phyloP scores from a whole-genome alignment of 2,888 invertebrate species.

The Crematogaster levior region DNA sequence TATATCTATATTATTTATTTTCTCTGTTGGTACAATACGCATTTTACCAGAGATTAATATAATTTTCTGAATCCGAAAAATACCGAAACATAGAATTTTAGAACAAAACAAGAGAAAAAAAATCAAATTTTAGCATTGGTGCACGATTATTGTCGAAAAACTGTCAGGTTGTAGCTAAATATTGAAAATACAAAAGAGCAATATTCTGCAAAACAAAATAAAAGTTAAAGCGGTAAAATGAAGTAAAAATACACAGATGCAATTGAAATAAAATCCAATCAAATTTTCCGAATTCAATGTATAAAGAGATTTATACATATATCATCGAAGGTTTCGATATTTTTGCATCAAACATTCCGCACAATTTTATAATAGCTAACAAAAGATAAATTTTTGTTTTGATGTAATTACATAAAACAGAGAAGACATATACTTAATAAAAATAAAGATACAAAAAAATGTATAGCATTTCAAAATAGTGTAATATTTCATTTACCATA shows the following conservation, averaged over 20 bases:
- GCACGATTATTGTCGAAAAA: conserved; percentile 18
- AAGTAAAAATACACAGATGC: conserved; percentile 44
- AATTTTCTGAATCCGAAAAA: conserved; percentile 59
- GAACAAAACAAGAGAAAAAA: not conserved
- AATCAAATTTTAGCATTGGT: conserved; percentile 3
- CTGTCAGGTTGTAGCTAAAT: conserved; percentile 32
- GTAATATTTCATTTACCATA: not conserved
- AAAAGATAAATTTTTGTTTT: conserved; percentile 6
- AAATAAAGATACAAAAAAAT: not conserved
- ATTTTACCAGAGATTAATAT: conserved; percentile 60
- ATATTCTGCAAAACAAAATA: conserved; percentile 28
- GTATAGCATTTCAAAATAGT: not conserved
- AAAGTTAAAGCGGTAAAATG: conserved; percentile 48
- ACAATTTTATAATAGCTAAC: not conserved
- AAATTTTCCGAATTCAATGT: conserved; percentile 51
- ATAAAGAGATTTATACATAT: conserved; percentile 56
- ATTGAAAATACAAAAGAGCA: conserved; percentile 36
- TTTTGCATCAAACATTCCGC: conserved; percentile 12
- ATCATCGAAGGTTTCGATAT: not conserved
- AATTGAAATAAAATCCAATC: conserved; percentile 45
- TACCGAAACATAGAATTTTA: conserved; percentile 13
- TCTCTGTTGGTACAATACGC: too few species aligned
- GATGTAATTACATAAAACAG: not conserved
- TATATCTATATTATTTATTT: not conserved
- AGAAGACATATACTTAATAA: not conserved